Percentiles rank a stretch among this genome's conserved stretches.
phyloP scores from a whole-genome alignment of 2,797 vertebrate genomes.

The Sciurus carolinensis region DNA sequence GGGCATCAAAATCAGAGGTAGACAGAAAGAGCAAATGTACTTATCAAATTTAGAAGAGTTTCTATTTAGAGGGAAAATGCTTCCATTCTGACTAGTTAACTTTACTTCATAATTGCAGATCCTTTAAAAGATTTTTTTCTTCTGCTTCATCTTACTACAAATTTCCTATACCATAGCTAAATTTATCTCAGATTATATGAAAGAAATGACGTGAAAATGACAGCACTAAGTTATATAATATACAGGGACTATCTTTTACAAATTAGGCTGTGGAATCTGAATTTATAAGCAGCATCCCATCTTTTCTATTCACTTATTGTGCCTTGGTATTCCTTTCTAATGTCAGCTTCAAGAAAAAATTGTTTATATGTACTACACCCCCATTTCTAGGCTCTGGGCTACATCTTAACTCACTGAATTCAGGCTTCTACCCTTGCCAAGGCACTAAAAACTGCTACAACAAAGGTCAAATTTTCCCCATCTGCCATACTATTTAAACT shows the following conservation, averaged over 20 bases:
- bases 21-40: not conserved
- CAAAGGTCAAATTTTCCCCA: not conserved
- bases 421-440: not conserved
- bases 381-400: not conserved
- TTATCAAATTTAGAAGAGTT: not conserved
- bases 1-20: not conserved
- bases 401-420: not conserved
- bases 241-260: not conserved
- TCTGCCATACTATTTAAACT: not conserved
- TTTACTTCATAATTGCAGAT: not conserved
- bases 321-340: not conserved
- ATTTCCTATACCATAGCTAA: not conserved
- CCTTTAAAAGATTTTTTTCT: not conserved
- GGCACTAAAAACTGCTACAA: not conserved
- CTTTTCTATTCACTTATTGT: not conserved
- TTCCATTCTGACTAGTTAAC: constrained; percentile 31
- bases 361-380: not conserved
- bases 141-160: not conserved
- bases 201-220: constrained; percentile 22
- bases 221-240: not conserved
- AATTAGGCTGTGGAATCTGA: not conserved
- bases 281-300: not conserved
- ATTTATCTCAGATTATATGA: not conserved
- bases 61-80: constrained; percentile 31
- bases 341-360: not conserved